These are phyloP conservation scores for Helicolenus hilgendorfi DNA, from an alignment of 2,797 vertebrate species.

Conservation along the genomic window DNA sequence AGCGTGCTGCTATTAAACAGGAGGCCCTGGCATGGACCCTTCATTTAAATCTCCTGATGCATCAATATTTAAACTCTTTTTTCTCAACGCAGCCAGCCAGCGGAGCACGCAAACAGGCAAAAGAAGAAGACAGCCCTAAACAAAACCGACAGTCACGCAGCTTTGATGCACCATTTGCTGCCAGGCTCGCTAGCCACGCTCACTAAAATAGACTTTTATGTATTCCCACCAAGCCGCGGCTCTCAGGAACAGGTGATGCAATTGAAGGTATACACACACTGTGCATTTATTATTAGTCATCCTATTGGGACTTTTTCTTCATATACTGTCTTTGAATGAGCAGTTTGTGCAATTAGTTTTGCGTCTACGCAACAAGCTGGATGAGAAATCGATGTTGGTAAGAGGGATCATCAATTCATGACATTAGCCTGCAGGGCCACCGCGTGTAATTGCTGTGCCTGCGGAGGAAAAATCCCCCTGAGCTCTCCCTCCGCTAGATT, in stretches of 20 bases:
- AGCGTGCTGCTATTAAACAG: constrained; percentile 12
- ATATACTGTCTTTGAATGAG: constrained; percentile 7
- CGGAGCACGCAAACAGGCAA: constrained; percentile 23
- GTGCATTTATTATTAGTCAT: not conserved
- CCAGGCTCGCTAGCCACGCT: not conserved
- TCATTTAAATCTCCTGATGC: constrained; percentile 19
- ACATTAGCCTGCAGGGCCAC: constrained; percentile 24
- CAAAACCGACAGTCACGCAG: constrained; percentile 14
- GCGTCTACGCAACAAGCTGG: not conserved
- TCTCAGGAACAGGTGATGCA: not conserved
- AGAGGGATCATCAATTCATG: constrained; percentile 41
- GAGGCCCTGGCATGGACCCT: not conserved
- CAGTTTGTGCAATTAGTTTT: constrained; percentile 32
- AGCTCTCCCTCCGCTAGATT: constrained; percentile 36
- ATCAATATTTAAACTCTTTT: constrained; percentile 38
- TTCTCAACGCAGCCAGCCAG: not conserved
- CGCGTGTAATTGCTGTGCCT: constrained; percentile 38
- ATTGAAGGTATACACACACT: not conserved
- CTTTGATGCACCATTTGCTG: constrained; percentile 36
- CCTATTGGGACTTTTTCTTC: not conserved
- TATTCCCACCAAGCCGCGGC: not conserved
- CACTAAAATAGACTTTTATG: not conserved
- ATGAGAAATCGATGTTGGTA: constrained; percentile 54
- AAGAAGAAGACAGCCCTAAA: constrained; percentile 35
- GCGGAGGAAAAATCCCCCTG: not conserved